Base-by-base conservation (phyloP, 1,140 invertebrate genomes). In the Helicoverpa armigera region DNA sequence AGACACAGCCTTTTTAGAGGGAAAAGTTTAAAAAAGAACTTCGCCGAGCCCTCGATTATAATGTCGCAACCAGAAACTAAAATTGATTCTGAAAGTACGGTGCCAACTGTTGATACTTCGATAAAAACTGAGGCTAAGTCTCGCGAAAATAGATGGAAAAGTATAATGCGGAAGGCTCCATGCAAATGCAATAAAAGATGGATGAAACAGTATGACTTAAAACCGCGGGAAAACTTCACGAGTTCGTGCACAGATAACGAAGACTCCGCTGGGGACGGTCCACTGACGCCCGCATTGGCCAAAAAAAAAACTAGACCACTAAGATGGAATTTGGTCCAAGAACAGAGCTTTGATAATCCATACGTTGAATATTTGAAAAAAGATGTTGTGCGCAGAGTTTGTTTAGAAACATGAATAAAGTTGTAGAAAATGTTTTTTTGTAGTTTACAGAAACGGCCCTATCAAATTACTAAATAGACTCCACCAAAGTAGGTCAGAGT, bases 201-300 rank as follows among this genome's bases (percentile, higher is more conserved):
- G 69, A 54, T 3, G n/a, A 43, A 18, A 43, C 65, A 69, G 35
- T 43, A 43, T 23, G 67, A 53, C 4, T 10, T 4, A 11, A 72
- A 72, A 72, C 14, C 50, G 50, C 69, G 48, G 12, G 50, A 72
- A 72, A 54, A 13, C 29, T 72, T 72, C 18, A 54, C 69, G 31
- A 16, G 12, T 54, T 29, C 51, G 50, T 31, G 69, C 51, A 72
- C 48, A 53, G 69, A 72, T n/a, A 72, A 72, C 16, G 69, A 72
- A 29, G 50, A 31, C 1, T 72, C 69, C 1, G 50, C 50, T 1
- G 69, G 69, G 7, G 69, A 72, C 12, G 69, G 51, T 2, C 75
- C 63, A 3, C 43, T 23, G 0, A 48, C 43, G n/a, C 65, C 69
- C 0, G 29, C 53, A n/a, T n/a, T 72, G 14, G n/a, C 51, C 3